Base-by-base conservation (phyloP, 2,888 invertebrate genomes). In the Adela reaumurella region DNA sequence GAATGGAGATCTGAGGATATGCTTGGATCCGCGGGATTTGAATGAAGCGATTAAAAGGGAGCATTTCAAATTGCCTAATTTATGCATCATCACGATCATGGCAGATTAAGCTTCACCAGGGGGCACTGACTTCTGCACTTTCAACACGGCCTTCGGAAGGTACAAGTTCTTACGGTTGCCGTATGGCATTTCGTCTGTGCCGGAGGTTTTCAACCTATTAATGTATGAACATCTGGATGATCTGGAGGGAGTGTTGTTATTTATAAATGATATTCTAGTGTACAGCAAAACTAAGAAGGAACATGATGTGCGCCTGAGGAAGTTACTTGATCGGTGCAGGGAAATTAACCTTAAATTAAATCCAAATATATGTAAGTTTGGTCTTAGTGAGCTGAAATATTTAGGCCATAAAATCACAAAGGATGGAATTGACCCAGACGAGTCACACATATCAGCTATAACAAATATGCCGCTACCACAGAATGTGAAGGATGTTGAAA, bases 1-100 rank as follows among this genome's bases (percentile, higher is more conserved):
- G 1, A 55, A 56, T 45, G 57, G 57, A 1, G 54, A 57, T 14
- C 35, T 35, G 11, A 8, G 35, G 3, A 35, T 35, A 6, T 58
- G 58, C 48, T 16, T 59, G 14, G 58, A 59, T 46, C 59, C 59
- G 0, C 42, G 50, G 28, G 55, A 57, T 43, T 44, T 57, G 1
- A 58, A 58, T 47, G 51, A 51, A 47, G 52, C 52, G 1, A 59
- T 58, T 17, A 53, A 51, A 19, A 50, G 55, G 1, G 54, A 54
- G 29, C 54, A 56, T 52, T 57, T 55, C 46, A 53, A 47, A 35
- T 47, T 58, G 2, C 56, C 56, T 6, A 54, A 52, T 2, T 14
- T 35, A 57, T 47, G 48, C 51, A 2, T 52, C 52, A 16, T 49
- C 54, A 2, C 48, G 51, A 3, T 57, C 55, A 51, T 55, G 53